Base-by-base conservation (phyloP, 53 echinoderm and acorn worm genomes). In the Henricia sp. region DNA sequence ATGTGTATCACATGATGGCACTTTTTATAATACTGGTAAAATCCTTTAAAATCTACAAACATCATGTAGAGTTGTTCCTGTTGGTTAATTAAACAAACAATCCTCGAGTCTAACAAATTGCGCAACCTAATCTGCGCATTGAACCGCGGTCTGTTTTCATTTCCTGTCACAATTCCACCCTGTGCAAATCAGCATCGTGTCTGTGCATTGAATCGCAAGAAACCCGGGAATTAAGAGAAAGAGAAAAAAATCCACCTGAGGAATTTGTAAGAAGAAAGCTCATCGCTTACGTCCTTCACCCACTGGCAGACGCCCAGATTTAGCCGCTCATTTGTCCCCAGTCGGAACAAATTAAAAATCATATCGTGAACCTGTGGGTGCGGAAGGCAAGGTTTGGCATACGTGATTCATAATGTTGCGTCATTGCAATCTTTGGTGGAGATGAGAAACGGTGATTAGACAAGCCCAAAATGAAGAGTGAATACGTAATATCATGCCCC, bases 321-420 rank as follows among this genome's bases (percentile, higher is more conserved):
- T 20, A 63, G 21, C 39, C 28, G 37, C 67, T 67, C 37, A 8
- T 19, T 39, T 40, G 23, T 40, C 39, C 67, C 39, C 39, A 19
- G 39, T 67, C 67, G n/a, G 67, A 37, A 14, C 67, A 67, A 37
- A 67, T 67, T 70, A 26, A 70, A 70, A 46, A 70, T 25, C 28
- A 70, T 70, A 48, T 48, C 70, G 14, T 26, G 28, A 46, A 46
- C 27, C 70, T 48, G 16, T 26, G 70, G 40, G 68, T 48, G 38
- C 21, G 4, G 28, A 26, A 25, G 26, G 46, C 28, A 19, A 14
- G 28, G 28, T n/a, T n/a, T 70, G 30, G 70, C 48, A 46, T n/a
- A n/a, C 48, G 70, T 46, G 70, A 70, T 70, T 70, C 70, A 70
- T n/a, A n/a, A n/a, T 70, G 70, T 43, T 70, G 70, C 33, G 70